Evolutionary conservation across 2,113 vertebrate species (phyloP).

Genomic region (Oostethus manadensis): DNA sequence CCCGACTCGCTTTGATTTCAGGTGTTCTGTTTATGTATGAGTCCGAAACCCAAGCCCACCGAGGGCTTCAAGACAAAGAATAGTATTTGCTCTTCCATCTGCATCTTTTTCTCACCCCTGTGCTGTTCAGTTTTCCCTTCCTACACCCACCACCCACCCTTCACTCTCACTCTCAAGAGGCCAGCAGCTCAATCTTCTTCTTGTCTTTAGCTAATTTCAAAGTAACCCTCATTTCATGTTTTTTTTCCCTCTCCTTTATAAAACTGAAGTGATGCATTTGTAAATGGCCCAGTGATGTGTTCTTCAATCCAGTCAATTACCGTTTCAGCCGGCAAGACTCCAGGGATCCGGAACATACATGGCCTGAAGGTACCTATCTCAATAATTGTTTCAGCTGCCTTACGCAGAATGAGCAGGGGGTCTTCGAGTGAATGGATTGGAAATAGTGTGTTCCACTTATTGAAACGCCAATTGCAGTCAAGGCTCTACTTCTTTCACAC

Average conservation of each 20-base stretch:
- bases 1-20: background rate
- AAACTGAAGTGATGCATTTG: slow-evolving; percentile 88
- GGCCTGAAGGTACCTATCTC: slow-evolving; percentile 99
- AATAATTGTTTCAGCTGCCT: slow-evolving; percentile 96
- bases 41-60: slow-evolving; percentile 21
- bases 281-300: slow-evolving; percentile 94
- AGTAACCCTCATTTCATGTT: slow-evolving; percentile 82
- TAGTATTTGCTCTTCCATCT: slow-evolving; percentile 20
- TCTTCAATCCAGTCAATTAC: slow-evolving; percentile 99
- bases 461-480: slow-evolving; percentile 98
- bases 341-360: slow-evolving; percentile 99
- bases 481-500: slow-evolving; percentile 59
- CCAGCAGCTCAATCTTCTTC: slow-evolving; percentile 84
- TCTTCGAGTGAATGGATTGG: slow-evolving; percentile 87
- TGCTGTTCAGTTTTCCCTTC: slow-evolving; percentile 29
- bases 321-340: slow-evolving; percentile 99
- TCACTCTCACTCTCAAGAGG: slow-evolving; percentile 73
- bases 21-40: background rate
- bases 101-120: slow-evolving; percentile 11
- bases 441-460: slow-evolving; percentile 98
- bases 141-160: slow-evolving; percentile 20
- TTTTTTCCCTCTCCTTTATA: slow-evolving; percentile 41
- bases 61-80: slow-evolving; percentile 27
- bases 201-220: slow-evolving; percentile 84
- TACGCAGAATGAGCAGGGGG: slow-evolving; percentile 33